Evolutionary conservation across 2,888 invertebrate genomes (phyloP).

Genomic region (Idaea aversata): DNA sequence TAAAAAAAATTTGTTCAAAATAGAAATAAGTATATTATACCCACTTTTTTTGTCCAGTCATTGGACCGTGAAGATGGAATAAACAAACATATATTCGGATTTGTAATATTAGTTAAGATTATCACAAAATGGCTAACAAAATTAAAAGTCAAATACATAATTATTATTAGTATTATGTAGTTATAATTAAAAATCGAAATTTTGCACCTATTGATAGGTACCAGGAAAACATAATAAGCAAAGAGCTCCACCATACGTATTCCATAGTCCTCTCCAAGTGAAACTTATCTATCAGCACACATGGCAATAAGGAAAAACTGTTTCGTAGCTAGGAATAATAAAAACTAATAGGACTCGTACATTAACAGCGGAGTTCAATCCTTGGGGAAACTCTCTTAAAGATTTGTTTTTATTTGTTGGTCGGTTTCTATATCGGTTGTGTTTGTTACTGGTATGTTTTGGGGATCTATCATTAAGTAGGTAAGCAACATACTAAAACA

Average conservation of each 20-base stretch:
- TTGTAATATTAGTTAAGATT: too few relatives aligned
- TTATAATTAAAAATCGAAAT: background rate
- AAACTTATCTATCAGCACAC: slow-evolving; percentile 1
- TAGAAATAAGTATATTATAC: too few relatives aligned
- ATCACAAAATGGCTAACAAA: too few relatives aligned
- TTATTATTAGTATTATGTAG: too few relatives aligned
- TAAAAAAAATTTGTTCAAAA: too few relatives aligned
- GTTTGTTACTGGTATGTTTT: background rate
- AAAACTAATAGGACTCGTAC: slow-evolving; percentile 42
- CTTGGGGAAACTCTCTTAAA: slow-evolving; percentile 30
- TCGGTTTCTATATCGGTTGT: background rate
- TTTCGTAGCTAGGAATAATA: slow-evolving; percentile 31
- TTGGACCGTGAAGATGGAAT: too few relatives aligned
- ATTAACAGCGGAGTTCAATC: slow-evolving; percentile 35
- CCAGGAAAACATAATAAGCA: background rate
- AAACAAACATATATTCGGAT: too few relatives aligned
- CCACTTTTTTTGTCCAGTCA: too few relatives aligned
- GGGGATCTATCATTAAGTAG: background rate
- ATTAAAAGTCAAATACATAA: too few relatives aligned
- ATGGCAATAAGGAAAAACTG: slow-evolving; percentile 33
- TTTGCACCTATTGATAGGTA: background rate
- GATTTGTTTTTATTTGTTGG: background rate
- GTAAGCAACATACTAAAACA: background rate
- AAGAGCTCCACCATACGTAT: background rate
- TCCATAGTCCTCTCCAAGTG: background rate